Conservation (phyloP, 2,888 invertebrate genomes). For the Diarsia brunnea region DNA sequence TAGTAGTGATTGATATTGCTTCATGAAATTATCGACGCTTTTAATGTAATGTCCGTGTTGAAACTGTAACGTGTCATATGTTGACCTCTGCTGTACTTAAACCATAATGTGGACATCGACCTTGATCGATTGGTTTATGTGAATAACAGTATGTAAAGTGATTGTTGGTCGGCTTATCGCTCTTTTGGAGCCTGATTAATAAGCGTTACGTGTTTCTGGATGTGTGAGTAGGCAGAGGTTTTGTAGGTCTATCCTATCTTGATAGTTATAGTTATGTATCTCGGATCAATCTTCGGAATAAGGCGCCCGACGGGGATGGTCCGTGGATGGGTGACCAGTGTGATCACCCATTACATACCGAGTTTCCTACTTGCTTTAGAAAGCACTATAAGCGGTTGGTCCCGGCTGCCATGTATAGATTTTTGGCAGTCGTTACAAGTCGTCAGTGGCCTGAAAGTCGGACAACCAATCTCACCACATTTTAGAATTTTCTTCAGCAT, state of each 20-base stretch:
- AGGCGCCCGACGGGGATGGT: too few species aligned
- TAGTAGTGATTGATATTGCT: constrained; percentile 46
- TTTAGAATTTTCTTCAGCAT: too few species aligned
- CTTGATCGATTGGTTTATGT: constrained; percentile 6
- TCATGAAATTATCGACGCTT: constrained; percentile 18
- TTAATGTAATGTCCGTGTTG: constrained; percentile 8
- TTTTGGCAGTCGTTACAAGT: too few species aligned
- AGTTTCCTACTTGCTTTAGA: too few species aligned
- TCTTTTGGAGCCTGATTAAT: neutral
- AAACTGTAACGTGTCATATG: neutral
- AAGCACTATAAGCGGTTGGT: too few species aligned
- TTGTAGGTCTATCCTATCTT: neutral
- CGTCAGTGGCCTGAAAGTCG: too few species aligned
- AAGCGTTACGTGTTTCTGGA: neutral
- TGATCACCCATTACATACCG: too few species aligned
- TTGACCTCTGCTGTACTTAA: constrained; percentile 20
- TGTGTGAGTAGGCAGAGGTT: neutral
- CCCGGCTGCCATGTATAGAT: too few species aligned
- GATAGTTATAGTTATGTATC: neutral
- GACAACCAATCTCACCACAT: too few species aligned
- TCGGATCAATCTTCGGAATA: too few species aligned
- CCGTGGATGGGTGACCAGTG: too few species aligned
- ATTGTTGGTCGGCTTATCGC: neutral
- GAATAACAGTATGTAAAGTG: neutral
- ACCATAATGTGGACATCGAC: neutral